A percentile compares a stretch with the other conserved stretches of the same genome.
Conservation (phyloP, 2,113 vertebrate genomes). For the Hirundichthys speculiger region DNA sequence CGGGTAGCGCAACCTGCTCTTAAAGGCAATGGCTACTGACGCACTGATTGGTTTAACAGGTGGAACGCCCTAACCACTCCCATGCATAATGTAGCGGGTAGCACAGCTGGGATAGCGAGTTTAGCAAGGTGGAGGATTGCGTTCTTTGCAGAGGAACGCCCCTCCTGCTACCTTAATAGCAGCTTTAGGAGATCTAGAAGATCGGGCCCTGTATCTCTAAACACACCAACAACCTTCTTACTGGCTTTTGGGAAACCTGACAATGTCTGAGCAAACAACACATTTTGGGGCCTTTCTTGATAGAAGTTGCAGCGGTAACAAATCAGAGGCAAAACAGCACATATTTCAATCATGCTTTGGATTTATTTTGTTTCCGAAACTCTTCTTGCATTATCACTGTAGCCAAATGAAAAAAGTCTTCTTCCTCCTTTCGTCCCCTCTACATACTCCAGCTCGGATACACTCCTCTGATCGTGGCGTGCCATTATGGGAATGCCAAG, state of each 20-base stretch:
- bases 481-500: conserved; percentile 97
- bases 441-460: conserved; percentile 88
- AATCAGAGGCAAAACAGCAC: not conserved
- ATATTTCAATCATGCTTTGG: not conserved
- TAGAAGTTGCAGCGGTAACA: no score
- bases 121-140: no score
- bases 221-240: conserved; percentile 34
- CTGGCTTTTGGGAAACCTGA: conserved; percentile 18
- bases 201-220: not conserved
- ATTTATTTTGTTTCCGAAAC: not conserved
- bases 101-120: no score
- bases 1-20: no score
- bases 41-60: no score
- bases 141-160: no score
- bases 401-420: not conserved
- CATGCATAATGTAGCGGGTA: no score
- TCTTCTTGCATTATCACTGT: not conserved
- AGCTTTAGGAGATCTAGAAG: no score
- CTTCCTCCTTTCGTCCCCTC: not conserved
- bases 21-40: no score
- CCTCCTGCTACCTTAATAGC: no score
- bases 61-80: no score
- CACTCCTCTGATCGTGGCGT: conserved; percentile 95
- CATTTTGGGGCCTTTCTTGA: not conserved
- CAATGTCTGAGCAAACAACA: not conserved